These are phyloP conservation scores for Oscheius onirici DNA, from an alignment of 2,888 invertebrate species.

Conservation along the genomic window DNA sequence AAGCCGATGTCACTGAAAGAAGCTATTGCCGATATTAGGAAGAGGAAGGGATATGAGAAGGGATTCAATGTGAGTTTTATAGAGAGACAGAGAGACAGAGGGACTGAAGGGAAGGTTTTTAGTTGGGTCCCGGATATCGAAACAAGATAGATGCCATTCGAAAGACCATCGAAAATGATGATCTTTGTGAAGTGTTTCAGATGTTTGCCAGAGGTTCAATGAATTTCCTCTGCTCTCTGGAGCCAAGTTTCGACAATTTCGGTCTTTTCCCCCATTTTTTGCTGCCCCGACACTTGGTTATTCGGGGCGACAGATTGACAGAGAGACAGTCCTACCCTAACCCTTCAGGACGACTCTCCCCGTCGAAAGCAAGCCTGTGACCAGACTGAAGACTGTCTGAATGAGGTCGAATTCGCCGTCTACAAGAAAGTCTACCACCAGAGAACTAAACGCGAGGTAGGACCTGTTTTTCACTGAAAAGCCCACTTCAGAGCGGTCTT, in stretches of 20 bases:
- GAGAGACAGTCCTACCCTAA: background rate
- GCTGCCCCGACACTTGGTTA: background rate
- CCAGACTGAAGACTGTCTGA: constrained; percentile 64
- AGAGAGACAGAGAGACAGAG: no score
- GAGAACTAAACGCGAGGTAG: constrained; percentile 57
- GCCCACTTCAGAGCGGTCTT: constrained; percentile 38
- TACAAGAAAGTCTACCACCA: constrained; percentile 62
- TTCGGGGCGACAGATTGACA: background rate
- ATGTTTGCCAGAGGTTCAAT: no score
- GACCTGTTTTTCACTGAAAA: background rate
- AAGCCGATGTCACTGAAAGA: constrained; percentile 47
- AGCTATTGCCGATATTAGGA: constrained; percentile 56
- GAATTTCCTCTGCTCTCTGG: no score
- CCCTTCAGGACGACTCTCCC: constrained; percentile 28
- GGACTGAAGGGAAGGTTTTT: no score
- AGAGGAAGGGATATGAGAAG: constrained; percentile 54
- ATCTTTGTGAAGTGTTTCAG: no score
- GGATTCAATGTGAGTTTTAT: constrained; percentile 44
- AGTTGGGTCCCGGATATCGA: no score
- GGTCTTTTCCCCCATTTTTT: background rate
- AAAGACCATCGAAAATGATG: no score
- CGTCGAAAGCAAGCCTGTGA: constrained; percentile 43
- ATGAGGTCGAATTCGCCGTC: constrained; percentile 57
- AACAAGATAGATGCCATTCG: no score
- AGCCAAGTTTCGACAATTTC: no score